These are phyloP conservation scores for Tricholaema leucomelas DNA, from an alignment of 2,113 vertebrate genomes.

Conservation along the genomic window DNA sequence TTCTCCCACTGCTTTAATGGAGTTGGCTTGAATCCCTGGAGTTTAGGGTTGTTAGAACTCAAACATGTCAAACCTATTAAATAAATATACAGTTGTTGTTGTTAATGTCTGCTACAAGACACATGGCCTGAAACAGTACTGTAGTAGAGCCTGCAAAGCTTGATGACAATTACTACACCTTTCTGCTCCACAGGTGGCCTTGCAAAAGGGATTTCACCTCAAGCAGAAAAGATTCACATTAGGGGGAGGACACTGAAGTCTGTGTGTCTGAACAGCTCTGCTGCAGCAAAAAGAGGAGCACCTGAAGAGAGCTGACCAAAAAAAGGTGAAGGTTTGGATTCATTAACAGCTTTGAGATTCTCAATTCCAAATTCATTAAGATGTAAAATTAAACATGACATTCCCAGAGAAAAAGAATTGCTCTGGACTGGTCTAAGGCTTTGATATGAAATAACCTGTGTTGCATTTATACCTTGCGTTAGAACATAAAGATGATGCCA, in stretches of 20 bases:
- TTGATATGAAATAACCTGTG: background rate
- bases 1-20: slow-evolving; percentile 11
- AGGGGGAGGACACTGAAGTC: background rate
- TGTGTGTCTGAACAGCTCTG: background rate
- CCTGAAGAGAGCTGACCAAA: background rate
- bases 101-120: background rate
- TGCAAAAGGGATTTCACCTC: background rate
- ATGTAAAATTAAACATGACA: background rate
- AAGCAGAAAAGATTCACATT: background rate
- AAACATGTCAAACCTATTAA: background rate
- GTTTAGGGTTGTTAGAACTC: slow-evolving; percentile 15
- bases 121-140: background rate
- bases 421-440: background rate
- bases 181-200: background rate
- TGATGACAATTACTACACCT: background rate
- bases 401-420: background rate
- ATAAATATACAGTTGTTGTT: background rate
- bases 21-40: slow-evolving; percentile 8
- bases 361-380: background rate
- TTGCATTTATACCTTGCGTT: background rate
- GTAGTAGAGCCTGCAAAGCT: background rate
- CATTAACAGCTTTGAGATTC: background rate
- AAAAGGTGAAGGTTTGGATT: background rate
- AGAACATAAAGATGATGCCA: background rate
- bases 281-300: background rate